phyloP scores from a whole-genome alignment of 2,113 vertebrate genomes.

The Hydrolagus affinis region DNA sequence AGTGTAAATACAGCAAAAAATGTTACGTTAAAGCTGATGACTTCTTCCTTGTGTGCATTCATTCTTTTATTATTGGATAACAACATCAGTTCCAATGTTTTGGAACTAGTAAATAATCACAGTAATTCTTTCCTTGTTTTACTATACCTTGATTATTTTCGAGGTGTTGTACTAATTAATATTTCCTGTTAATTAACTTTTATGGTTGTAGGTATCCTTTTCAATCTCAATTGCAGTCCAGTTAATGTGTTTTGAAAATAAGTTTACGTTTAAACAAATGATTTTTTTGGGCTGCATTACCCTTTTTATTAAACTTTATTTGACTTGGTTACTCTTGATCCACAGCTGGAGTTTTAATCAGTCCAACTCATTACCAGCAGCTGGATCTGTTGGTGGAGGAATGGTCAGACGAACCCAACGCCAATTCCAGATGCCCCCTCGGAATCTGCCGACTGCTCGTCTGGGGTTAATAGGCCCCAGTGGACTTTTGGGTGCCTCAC shows the following conservation, averaged over 20 bases:
- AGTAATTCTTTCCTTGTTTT: too few species aligned
- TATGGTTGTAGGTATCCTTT: too few species aligned
- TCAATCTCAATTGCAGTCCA: slow-evolving; percentile 39
- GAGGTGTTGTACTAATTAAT: too few species aligned
- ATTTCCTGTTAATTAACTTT: too few species aligned
- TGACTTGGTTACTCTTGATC: neutral
- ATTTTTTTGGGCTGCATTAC: neutral
- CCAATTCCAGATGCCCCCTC: slow-evolving; percentile 89
- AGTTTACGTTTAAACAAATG: neutral
- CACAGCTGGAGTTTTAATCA: slow-evolving; percentile 82
- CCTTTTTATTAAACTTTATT: neutral
- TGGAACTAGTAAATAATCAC: too few species aligned
- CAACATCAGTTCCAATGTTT: too few species aligned
- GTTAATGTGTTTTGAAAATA: slow-evolving; percentile 39
- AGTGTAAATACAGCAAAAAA: too few species aligned
- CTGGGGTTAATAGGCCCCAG: slow-evolving; percentile 76
- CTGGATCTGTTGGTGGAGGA: slow-evolving; percentile 71
- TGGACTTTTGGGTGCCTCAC: slow-evolving; percentile 71
- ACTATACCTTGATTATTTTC: too few species aligned
- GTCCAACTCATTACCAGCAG: slow-evolving; percentile 87
- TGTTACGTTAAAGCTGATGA: too few species aligned
- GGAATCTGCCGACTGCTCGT: slow-evolving; percentile 78
- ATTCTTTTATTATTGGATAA: too few species aligned
- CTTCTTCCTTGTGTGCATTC: too few species aligned
- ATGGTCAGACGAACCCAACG: slow-evolving; percentile 79